Conservation (phyloP, 2,888 invertebrate genomes). For the Melolontha melolontha region DNA sequence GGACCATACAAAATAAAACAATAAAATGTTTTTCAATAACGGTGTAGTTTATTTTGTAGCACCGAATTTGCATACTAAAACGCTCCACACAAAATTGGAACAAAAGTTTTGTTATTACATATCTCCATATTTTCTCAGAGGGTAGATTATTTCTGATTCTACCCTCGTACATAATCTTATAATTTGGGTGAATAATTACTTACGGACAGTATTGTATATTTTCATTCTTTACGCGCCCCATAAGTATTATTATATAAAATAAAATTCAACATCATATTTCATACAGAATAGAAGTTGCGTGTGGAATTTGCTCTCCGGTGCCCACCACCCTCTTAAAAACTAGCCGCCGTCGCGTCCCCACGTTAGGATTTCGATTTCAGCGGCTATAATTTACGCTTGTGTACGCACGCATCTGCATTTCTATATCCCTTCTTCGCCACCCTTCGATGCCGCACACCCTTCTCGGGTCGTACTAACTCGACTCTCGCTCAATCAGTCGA, state of each 20-base stretch:
- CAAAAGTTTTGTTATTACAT: no score
- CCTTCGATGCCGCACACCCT: slow-evolving; percentile 20
- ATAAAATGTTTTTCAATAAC: no score
- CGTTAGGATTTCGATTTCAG: slow-evolving; percentile 34
- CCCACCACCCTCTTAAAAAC: slow-evolving; percentile 7
- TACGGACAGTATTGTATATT: neutral
- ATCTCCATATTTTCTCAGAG: no score
- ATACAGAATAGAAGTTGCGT: slow-evolving; percentile 12
- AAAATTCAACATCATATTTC: slow-evolving; percentile 25
- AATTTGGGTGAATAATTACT: neutral
- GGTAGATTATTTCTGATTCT: no score
- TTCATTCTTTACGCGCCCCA: no score
- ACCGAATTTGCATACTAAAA: no score
- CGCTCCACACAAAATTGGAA: no score
- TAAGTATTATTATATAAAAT: slow-evolving; percentile 13
- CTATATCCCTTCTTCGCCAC: slow-evolving; percentile 21
- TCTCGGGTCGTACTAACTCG: neutral
- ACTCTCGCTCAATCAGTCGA: slow-evolving; percentile 45
- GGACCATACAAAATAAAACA: no score
- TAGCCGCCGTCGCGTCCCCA: slow-evolving; percentile 2
- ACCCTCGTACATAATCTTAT: neutral
- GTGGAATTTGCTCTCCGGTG: slow-evolving; percentile 16
- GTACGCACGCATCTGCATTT: slow-evolving; percentile 51
- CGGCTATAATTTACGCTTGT: slow-evolving; percentile 50
- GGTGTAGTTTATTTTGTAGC: no score